Evolutionary conservation across 2,888 invertebrate species (phyloP).

Genomic region (Agrypnus murinus): DNA sequence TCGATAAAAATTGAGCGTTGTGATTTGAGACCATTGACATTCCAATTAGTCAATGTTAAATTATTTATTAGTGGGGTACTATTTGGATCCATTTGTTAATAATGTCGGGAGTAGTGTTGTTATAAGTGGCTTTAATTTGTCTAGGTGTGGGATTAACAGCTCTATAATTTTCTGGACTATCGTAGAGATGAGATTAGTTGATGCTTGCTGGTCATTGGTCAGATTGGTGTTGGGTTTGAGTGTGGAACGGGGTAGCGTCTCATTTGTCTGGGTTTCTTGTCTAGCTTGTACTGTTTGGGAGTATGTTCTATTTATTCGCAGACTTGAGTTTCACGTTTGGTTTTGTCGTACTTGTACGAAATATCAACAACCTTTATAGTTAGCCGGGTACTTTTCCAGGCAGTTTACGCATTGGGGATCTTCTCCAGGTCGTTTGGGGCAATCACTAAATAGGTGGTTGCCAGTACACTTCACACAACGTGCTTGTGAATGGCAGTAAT

Average conservation of each 20-base stretch:
- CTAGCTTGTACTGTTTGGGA: background rate
- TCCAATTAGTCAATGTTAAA: no score
- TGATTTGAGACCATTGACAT: no score
- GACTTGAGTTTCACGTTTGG: background rate
- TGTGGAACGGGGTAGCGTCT: background rate
- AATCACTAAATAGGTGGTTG: slow-evolving; percentile 10
- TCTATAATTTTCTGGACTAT: no score
- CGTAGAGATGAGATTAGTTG: no score
- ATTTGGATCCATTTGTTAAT: no score
- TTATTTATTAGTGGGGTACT: no score
- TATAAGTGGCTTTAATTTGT: no score
- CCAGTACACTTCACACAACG: slow-evolving; percentile 26
- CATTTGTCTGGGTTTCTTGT: background rate
- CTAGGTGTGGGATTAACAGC: no score
- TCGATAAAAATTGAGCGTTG: no score
- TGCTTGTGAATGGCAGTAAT: slow-evolving; percentile 21
- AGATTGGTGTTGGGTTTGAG: background rate
- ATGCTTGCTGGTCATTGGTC: background rate
- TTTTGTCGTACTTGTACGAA: slow-evolving; percentile 10
- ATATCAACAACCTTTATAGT: background rate
- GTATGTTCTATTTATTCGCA: background rate
- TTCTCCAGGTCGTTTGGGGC: no score
- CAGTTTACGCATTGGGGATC: background rate
- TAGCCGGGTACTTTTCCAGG: no score
- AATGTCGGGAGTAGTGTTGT: no score